A percentile compares a stretch with the other conserved stretches of the same genome.
phyloP scores from a whole-genome alignment of 2,113 vertebrate genomes.

The Noturus placidus region DNA sequence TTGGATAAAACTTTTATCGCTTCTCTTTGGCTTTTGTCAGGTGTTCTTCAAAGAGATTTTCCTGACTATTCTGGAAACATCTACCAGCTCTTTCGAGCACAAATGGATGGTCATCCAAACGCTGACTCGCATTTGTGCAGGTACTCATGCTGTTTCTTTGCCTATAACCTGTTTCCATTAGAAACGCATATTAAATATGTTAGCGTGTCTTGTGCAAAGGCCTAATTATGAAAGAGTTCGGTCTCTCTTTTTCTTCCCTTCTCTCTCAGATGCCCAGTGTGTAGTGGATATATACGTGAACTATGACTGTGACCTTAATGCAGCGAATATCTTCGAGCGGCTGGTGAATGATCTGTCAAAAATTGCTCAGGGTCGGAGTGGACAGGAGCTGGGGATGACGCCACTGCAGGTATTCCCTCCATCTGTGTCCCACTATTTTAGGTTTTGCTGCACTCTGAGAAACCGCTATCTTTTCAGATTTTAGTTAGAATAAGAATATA shows the following conservation, averaged over 20 bases:
- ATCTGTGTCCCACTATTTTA: neutral
- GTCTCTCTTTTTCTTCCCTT: neutral
- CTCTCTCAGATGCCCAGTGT: constrained; percentile 89
- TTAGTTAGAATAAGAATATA: neutral
- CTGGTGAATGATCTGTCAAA: constrained; percentile 97
- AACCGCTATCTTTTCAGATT: neutral
- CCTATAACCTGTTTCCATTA: neutral
- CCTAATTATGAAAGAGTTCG: neutral
- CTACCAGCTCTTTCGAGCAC: constrained; percentile 96
- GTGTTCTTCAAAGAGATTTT: constrained; percentile 99
- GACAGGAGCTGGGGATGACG: constrained; percentile 94
- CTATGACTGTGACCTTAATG: constrained; percentile 97
- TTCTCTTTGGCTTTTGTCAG: constrained; percentile 61
- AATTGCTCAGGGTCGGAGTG: constrained; percentile 95
- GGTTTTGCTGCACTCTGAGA: neutral
- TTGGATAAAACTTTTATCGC: neutral
- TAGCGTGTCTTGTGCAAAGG: neutral
- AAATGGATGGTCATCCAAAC: constrained; percentile 99
- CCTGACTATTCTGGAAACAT: constrained; percentile 95
- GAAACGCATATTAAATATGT: constrained; percentile 21
- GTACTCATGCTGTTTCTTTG: constrained; percentile 58
- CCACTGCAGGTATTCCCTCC: constrained; percentile 81
- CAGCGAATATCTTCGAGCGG: constrained; percentile 97
- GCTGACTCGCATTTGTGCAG: constrained; percentile 96
- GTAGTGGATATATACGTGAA: constrained; percentile 99